Base-by-base conservation (phyloP, 2,888 invertebrate genomes). In the Lepidochrysops patricia region DNA sequence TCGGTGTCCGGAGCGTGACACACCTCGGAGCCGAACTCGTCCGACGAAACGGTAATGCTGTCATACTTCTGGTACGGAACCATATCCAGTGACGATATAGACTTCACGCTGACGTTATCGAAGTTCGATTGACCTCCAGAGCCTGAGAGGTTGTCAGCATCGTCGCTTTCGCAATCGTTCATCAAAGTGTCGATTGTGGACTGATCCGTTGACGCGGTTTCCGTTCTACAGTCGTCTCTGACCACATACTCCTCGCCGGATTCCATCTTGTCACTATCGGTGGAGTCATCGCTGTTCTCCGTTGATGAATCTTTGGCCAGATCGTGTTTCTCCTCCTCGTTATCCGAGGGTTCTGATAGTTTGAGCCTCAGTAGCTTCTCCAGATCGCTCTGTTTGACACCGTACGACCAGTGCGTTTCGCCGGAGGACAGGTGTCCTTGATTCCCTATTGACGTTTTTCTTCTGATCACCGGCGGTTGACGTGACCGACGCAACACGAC, bases 81-180 rank as follows among this genome's bases (percentile, higher is more conserved):
- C 88, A 87, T 87, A 69, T 89, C 89, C 61, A 89, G 81, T 9
- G 89, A 89, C 12, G 89, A 89, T 71, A 89, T 82, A 4, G 88
- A 89, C 66, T 88, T 87, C 74, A 88, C 87, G 74, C 89, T 89
- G 80, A 88, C 79, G 82, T 88, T 89, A 72, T 89, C 88, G 75
- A 81, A 87, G 75, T 87, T 86, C 73, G 77, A 79, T 71, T 77
- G 84, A 68, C 75, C 81, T 68, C 77, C 83, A 67, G 80, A 83
- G 65, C 75, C 82, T 70, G 87, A 85, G 29, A 73, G 68, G 69
- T 81, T 77, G 65, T 86, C 88, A 34, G 75, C 80, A 60, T 74
- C 79, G 62, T 83, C 84, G 74, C 83, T 83, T 61, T 80, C 82
- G 65, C 80, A 82, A 68, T 88, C 89, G 62, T 87, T 83, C 64